Percentiles rank a stretch among this genome's conserved stretches.
Evolutionary conservation across 2,888 invertebrate species (phyloP).

Genomic region (Corythucha ciliata): DNA sequence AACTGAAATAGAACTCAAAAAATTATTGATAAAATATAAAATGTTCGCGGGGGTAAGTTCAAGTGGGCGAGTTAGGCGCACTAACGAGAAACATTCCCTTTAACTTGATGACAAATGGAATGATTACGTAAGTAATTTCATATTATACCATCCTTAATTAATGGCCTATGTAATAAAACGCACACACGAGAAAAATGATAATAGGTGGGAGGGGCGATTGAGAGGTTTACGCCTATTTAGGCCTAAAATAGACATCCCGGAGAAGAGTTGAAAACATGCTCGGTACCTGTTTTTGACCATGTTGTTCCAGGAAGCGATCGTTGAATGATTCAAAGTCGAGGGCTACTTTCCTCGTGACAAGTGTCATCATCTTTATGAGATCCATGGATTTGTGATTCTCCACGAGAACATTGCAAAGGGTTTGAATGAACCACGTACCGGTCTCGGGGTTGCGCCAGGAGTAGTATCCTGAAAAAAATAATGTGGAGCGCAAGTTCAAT

Average conservation of each 20-base stretch:
- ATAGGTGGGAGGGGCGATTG: no score
- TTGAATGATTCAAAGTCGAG: conserved; percentile 52
- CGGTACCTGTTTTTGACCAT: conserved; percentile 58
- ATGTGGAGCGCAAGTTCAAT: not conserved
- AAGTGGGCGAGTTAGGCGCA: no score
- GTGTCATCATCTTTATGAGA: conserved; percentile 54
- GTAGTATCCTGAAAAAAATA: conserved; percentile 48
- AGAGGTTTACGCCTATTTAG: no score
- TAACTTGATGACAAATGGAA: no score
- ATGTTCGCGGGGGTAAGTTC: no score
- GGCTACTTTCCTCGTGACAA: conserved; percentile 53
- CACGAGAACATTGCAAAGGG: conserved; percentile 51
- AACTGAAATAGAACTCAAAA: no score
- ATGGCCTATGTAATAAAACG: no score
- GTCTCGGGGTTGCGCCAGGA: conserved; percentile 57
- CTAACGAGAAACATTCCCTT: no score
- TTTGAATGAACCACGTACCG: conserved; percentile 66
- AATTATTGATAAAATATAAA: no score
- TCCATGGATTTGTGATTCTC: conserved; percentile 46
- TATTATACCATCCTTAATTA: no score
- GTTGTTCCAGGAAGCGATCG: conserved; percentile 39
- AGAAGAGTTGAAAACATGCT: conserved; percentile 58
- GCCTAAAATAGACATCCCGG: conserved; percentile 46
- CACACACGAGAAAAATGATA: no score
- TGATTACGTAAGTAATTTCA: no score